Evolutionary conservation across 2,797 vertebrate genomes (phyloP).

Genomic region (Rachycentron canadum): DNA sequence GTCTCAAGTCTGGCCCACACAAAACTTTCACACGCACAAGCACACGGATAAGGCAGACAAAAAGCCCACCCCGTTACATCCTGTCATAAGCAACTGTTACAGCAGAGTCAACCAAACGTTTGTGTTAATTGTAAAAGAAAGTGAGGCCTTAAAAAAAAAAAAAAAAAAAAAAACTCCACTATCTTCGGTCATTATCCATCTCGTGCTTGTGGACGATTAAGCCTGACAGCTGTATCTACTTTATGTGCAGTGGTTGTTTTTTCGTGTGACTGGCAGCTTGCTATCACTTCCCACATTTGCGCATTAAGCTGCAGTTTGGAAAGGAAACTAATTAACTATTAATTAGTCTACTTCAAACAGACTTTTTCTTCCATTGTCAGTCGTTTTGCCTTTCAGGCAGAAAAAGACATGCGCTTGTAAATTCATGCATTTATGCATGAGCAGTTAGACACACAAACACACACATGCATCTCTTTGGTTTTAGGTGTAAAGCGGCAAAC

Average conservation of each 20-base stretch:
- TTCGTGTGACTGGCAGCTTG: conserved; percentile 79
- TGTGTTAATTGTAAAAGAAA: conserved; percentile 57
- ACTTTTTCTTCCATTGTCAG: conserved; percentile 78
- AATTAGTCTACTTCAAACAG: conserved; percentile 84
- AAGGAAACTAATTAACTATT: conserved; percentile 85
- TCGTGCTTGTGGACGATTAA: conserved; percentile 71
- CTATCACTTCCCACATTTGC: conserved; percentile 71
- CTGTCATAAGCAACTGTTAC: conserved; percentile 17
- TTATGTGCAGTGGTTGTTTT: conserved; percentile 69
- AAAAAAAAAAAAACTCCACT: conserved; percentile 57
- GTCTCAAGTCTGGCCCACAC: conserved; percentile 16
- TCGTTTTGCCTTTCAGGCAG: conserved; percentile 74
- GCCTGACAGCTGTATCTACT: conserved; percentile 76
- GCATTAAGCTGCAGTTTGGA: conserved; percentile 76
- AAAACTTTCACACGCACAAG: conserved; percentile 36
- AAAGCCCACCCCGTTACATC: conserved; percentile 11
- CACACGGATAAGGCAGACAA: conserved; percentile 12
- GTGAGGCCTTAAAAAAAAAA: conserved; percentile 50
- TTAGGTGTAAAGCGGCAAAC: conserved; percentile 45
- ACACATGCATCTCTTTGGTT: conserved; percentile 44
- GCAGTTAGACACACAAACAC: conserved; percentile 61
- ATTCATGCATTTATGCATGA: conserved; percentile 72
- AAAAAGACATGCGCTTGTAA: conserved; percentile 59
- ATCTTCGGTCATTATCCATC: conserved; percentile 74
- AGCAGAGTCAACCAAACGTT: conserved; percentile 28